Evolutionary conservation across 2,113 vertebrate species (phyloP).

Genomic region (Epinephelus lanceolatus): DNA sequence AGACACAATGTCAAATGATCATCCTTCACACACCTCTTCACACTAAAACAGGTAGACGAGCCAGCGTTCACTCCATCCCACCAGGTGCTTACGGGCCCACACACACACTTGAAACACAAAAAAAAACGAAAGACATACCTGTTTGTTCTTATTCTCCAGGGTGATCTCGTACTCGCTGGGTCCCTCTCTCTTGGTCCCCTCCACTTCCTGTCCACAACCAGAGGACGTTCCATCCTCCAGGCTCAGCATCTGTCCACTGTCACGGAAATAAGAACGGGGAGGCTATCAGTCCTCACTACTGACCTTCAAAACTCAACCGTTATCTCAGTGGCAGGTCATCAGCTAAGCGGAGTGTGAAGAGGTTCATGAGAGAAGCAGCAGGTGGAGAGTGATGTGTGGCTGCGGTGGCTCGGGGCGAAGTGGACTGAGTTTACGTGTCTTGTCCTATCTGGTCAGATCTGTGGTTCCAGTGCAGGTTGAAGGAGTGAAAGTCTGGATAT

Average conservation of each 20-base stretch:
- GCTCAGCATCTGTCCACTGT: conserved; percentile 78
- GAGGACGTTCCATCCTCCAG: conserved; percentile 80
- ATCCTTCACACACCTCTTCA: conserved; percentile 8
- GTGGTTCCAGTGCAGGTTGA: conserved; percentile 25
- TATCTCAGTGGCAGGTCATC: conserved; percentile 33
- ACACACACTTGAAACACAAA: not conserved
- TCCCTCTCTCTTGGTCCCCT: conserved; percentile 79
- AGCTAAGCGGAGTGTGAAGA: conserved; percentile 24
- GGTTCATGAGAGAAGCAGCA: conserved; percentile 36
- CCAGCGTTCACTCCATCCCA: not conserved
- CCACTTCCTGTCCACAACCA: conserved; percentile 68
- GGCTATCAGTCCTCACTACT: conserved; percentile 36
- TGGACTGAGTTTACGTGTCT: conserved; percentile 48
- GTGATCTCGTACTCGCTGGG: conserved; percentile 81
- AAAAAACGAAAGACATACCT: conserved; percentile 63
- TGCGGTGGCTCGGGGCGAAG: conserved; percentile 31
- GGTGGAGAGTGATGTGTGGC: conserved; percentile 36
- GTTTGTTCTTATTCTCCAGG: conserved; percentile 83
- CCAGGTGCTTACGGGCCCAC: not conserved
- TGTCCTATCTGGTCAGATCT: conserved; percentile 39
- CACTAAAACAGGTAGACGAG: conserved; percentile 20
- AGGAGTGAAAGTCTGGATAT: conserved; percentile 13
- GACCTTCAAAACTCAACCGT: conserved; percentile 51
- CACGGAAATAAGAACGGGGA: conserved; percentile 39
- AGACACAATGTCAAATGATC: conserved; percentile 54